These are phyloP conservation scores for Phaenicophaeus curvirostris DNA, from an alignment of 2,797 vertebrate species.

Conservation along the genomic window DNA sequence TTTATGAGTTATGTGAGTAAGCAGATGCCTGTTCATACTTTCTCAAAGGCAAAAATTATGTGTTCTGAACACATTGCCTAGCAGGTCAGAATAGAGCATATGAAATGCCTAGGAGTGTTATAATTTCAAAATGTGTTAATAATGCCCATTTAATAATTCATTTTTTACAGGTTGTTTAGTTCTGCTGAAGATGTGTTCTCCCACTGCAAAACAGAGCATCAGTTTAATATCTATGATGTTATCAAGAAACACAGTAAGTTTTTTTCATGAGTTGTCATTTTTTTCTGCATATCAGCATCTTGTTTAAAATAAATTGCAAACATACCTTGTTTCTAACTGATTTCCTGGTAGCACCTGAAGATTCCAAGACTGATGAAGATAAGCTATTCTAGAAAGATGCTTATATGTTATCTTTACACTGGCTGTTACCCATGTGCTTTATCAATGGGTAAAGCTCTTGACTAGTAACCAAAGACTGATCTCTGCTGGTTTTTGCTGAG, in stretches of 20 bases:
- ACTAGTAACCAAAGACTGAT: background rate
- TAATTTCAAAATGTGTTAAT: rapidly evolving
- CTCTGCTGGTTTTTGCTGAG: background rate
- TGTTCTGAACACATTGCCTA: rapidly evolving
- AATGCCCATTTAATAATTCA: background rate
- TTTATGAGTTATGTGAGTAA: rapidly evolving
- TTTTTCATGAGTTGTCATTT: rapidly evolving
- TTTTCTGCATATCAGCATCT: background rate
- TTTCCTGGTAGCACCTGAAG: background rate
- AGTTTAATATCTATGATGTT: slow-evolving; percentile 77
- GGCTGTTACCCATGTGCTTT: background rate
- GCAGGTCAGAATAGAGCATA: rapidly evolving
- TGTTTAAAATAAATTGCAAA: rapidly evolving
- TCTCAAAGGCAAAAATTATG: background rate
- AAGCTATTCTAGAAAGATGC: background rate
- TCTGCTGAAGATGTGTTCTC: slow-evolving; percentile 83
- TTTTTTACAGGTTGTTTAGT: slow-evolving; percentile 54
- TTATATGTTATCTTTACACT: background rate
- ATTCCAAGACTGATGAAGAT: background rate
- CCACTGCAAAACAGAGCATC: slow-evolving; percentile 87
- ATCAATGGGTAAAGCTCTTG: background rate
- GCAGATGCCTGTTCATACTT: background rate
- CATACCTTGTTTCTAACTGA: background rate
- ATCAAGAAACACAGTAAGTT: slow-evolving; percentile 84
- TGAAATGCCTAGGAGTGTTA: rapidly evolving